Evolutionary conservation across 1,140 invertebrate species (phyloP), one percentile per base, ranked within the genome.

Genomic region (Microplitis mediator): DNA sequence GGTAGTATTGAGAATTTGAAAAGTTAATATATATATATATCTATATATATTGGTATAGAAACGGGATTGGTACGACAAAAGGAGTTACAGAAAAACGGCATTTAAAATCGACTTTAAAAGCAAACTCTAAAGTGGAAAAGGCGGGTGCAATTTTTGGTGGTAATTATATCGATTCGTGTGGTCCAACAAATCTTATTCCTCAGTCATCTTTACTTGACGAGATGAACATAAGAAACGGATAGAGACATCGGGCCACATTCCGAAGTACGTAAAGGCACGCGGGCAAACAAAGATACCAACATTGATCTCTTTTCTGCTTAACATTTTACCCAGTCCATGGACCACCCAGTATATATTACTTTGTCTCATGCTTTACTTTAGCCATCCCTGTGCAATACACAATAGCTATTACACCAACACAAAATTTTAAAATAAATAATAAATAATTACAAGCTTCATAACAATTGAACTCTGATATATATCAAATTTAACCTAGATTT

Each of bases 221-320:
- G 70, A 39, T 66, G 77, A 74, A 81, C 79, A 45, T 45, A 80
- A 85, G 82, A 86, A 87, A 79, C 81, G 81, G 84, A 86, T 87
- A 87, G 85, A 87, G 85, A 87, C 85, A 86, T 86, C 85, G 85
- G 84, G 16, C 79, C 79, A 81, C 85, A 87, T 86, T 87, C 85
- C 84, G 77, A 63, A 64, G 79, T 80, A 51, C 70, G 39, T 77
- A 79, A 73, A 86, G 83, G 83, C 83, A 86, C 76, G 83, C 79
- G 79, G 81, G 58, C 72, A 75, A 71, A 75, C 74, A 77, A 70
- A 63, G 73, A 77, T 61, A 63, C 62, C 66, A 52, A 65, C 64
- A 60, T 36, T 64, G 50, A 61, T 76, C 76, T 78, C 76, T 79
- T 80, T 76, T 77, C 78, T 78, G 77, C 79, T 82, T 80, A 81